phyloP scores from a whole-genome alignment of 30 jellyfish, hydroid and myxozoan genomes.

The Euphysa ruthae region DNA sequence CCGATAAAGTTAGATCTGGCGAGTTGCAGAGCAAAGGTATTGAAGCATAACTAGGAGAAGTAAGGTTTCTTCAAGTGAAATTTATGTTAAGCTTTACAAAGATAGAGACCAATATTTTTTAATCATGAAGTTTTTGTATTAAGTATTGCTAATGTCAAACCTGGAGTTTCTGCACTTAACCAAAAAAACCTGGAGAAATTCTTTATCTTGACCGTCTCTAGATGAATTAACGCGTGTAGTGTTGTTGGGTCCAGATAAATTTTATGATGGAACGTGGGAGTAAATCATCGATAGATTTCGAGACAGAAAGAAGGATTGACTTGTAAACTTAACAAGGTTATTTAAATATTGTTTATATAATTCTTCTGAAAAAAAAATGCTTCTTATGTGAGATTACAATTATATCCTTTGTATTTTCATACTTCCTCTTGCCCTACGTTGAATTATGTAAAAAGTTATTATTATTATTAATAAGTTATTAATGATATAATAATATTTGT shows the following conservation, averaged over 20 bases:
- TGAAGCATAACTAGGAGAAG: neutral
- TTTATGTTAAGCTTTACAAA: neutral
- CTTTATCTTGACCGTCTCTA: neutral
- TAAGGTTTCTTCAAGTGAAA: neutral
- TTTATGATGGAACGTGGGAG: conserved; percentile 4
- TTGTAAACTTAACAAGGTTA: no score
- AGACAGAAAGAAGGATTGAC: no score
- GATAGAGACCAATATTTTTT: neutral
- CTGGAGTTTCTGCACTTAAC: neutral
- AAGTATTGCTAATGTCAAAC: conserved; percentile 9
- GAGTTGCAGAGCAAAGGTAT: neutral
- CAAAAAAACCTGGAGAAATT: neutral
- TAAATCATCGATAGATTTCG: neutral
- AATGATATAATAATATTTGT: no score
- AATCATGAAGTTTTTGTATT: neutral
- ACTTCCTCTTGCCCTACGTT: no score
- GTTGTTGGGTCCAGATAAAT: conserved; percentile 1
- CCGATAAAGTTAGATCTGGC: neutral
- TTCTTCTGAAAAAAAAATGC: no score
- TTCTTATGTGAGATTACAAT: no score
- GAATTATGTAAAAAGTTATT: no score
- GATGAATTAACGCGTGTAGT: neutral
- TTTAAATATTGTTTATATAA: no score
- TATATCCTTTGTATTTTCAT: no score
- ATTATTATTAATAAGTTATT: no score